These are phyloP conservation scores for Phalangium opilio DNA, from an alignment of 2,888 invertebrate genomes.

Conservation along the genomic window DNA sequence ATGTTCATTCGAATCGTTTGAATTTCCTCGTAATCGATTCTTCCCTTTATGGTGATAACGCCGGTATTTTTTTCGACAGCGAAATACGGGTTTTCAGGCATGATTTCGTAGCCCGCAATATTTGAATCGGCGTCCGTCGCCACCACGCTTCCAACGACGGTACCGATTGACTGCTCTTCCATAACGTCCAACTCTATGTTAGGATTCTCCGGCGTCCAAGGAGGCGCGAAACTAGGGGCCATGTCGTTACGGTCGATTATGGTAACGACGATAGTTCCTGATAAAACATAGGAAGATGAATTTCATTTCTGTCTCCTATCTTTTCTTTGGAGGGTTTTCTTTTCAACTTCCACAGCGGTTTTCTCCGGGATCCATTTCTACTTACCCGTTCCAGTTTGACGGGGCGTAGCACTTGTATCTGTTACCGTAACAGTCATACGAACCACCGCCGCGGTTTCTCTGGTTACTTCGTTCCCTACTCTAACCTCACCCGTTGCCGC, in stretches of 20 bases:
- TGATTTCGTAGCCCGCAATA: constrained; percentile 54
- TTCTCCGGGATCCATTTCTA: neutral
- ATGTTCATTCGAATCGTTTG: constrained; percentile 62
- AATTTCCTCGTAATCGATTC: constrained; percentile 68
- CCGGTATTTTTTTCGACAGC: constrained; percentile 65
- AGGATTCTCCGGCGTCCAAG: constrained; percentile 52
- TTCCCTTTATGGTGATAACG: constrained; percentile 53
- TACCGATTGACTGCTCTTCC: constrained; percentile 68
- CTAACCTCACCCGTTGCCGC: constrained; percentile 59
- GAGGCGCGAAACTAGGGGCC: constrained; percentile 47
- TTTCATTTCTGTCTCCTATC: neutral
- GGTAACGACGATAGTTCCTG: constrained; percentile 45
- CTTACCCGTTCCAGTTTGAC: constrained; percentile 60
- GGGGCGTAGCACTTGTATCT: constrained; percentile 46
- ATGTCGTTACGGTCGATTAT: constrained; percentile 44
- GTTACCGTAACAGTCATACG: constrained; percentile 43
- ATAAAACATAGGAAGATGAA: constrained; percentile 5
- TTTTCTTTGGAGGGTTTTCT: too few relatives aligned
- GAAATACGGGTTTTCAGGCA: constrained; percentile 54
- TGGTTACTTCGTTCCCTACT: constrained; percentile 68
- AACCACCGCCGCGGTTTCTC: constrained; percentile 60
- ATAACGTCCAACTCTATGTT: constrained; percentile 48
- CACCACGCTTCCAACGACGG: constrained; percentile 55
- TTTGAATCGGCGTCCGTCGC: constrained; percentile 67
- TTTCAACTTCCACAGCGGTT: constrained; percentile 11